phyloP scores from a whole-genome alignment of 2,888 invertebrate genomes.

The Deilephila elpenor region DNA sequence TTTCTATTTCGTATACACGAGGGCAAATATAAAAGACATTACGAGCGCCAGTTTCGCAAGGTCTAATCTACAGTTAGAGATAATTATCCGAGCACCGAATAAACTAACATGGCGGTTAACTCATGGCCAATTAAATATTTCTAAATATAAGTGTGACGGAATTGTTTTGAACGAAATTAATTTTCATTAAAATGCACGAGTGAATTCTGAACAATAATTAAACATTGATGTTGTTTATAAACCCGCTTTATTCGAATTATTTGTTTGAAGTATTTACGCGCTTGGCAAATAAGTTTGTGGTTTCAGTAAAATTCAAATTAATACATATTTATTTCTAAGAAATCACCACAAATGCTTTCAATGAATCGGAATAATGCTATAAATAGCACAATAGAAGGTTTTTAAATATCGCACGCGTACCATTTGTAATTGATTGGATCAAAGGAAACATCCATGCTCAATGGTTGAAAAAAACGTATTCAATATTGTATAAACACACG shows the following conservation, averaged over 20 bases:
- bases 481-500: slow-evolving; percentile 10
- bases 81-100: neutral
- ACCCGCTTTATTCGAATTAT: neutral
- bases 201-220: neutral
- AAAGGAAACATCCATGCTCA: neutral
- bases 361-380: neutral
- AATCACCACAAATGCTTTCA: neutral
- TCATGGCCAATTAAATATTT: slow-evolving; percentile 10
- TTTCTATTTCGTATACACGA: neutral
- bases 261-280: neutral
- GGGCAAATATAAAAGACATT: neutral
- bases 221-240: neutral
- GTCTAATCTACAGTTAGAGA: neutral
- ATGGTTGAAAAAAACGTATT: slow-evolving; percentile 10
- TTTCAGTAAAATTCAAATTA: neutral
- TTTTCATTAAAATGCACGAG: slow-evolving; percentile 19
- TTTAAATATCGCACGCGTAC: neutral
- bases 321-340: neutral
- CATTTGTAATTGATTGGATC: slow-evolving; percentile 17
- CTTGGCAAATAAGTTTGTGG: neutral
- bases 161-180: slow-evolving; percentile 18
- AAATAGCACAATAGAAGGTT: neutral
- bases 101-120: slow-evolving; percentile 7
- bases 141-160: slow-evolving; percentile 24
- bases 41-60: neutral